Percentiles rank a stretch among this genome's conserved stretches.
phyloP scores from a whole-genome alignment of 2,797 vertebrate species.

The Anas acuta region DNA sequence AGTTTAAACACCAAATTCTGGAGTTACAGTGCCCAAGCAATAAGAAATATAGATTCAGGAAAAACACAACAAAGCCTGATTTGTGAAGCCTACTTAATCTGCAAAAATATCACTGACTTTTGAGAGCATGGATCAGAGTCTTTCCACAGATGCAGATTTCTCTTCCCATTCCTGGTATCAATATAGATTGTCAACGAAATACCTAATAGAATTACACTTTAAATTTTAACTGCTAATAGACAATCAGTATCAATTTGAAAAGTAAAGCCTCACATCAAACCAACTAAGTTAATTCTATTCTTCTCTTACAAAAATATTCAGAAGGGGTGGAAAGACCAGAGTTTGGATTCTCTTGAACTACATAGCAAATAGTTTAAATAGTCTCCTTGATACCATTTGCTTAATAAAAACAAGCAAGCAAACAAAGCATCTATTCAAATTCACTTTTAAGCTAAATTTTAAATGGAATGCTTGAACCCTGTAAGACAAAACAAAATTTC shows the following conservation, averaged over 20 bases:
- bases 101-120: background rate
- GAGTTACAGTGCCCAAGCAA: background rate
- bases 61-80: background rate
- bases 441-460: background rate
- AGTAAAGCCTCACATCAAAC: background rate
- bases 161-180: background rate
- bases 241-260: background rate
- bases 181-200: background rate
- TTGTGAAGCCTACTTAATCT: background rate
- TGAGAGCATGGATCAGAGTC: background rate
- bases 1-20: background rate
- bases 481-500: background rate
- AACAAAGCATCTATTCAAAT: background rate
- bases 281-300: background rate
- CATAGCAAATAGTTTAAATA: background rate
- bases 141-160: background rate
- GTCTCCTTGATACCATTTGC: background rate
- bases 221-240: background rate
- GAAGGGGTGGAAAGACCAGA: background rate
- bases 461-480: background rate
- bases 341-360: background rate
- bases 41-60: background rate
- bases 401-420: background rate
- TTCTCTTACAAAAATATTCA: background rate
- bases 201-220: background rate